Evolutionary conservation across 2,797 vertebrate species (phyloP), one percentile per base, ranked within the genome.

Genomic region (Falco peregrinus): DNA sequence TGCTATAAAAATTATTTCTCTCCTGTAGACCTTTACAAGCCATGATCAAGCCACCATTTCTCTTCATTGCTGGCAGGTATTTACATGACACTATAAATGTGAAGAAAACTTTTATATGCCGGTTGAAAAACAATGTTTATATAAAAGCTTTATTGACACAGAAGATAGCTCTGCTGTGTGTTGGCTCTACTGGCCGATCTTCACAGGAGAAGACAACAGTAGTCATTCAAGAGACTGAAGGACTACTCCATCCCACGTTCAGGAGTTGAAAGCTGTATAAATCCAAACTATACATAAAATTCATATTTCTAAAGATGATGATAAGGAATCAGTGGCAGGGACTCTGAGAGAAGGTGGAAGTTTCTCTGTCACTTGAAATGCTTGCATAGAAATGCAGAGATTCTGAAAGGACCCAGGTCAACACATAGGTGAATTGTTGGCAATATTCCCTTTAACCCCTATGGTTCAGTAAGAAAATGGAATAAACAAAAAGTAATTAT

Each of bases 21-120:
- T 16, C 16, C 7, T 12, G 7, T 48, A 51, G 28, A 41, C 11
- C 63, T 89, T 51, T 51, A 39, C 16, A 51, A 76, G 7, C 10
- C 5, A 1, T 35, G 6, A 24, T 43, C 24, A 78, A 74, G 18
- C 6, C 29, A 37, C 33, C 4, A 11, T n/a, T 93, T 80, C 20
- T 83, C 26, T 79, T 79, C 47, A 39, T 39, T 9, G 1, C 16
- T 69, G 7, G 6, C 28, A 76, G 13, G 2, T 84, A 73, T 21
- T 57, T 48, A 33, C 0, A 0, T 54, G 53, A 59, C 22, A 35
- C 5, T n/a, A 47, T 28, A 69, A 12, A 61, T 6, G 1, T 31
- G 67, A 69, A 64, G 35, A 65, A 67, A 53, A 59, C 2, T 54
- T 87, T 37, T 3, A 1, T 4, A 33, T 24, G 3, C 9, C 71